These are phyloP conservation scores for Pseudomyrmex gracilis DNA, from an alignment of 1,140 invertebrate genomes.

Conservation along the genomic window DNA sequence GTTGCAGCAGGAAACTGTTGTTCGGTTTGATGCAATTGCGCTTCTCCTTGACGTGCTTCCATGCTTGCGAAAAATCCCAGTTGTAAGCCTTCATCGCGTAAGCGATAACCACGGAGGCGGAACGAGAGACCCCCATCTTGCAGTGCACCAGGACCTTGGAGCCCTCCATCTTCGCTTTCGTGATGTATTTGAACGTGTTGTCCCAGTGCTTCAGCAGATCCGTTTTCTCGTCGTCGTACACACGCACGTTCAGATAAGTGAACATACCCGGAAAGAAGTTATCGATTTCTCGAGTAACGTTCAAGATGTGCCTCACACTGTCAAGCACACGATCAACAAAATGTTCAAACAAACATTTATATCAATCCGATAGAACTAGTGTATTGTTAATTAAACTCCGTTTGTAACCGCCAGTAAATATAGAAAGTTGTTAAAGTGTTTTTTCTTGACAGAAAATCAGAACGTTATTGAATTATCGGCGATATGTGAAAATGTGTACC, in stretches of 20 bases:
- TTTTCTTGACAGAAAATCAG: not conserved
- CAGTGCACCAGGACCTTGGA: slow-evolving; percentile 98
- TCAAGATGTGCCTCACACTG: slow-evolving; percentile 97
- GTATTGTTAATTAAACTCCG: too few relatives aligned
- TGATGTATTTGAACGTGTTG: slow-evolving; percentile 98
- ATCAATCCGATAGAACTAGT: too few relatives aligned
- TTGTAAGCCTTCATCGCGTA: slow-evolving; percentile 99
- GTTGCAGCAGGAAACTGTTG: slow-evolving; percentile 95
- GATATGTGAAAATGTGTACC: slow-evolving; percentile 87
- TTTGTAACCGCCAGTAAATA: too few relatives aligned
- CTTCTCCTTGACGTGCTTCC: slow-evolving; percentile 95
- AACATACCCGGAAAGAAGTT: slow-evolving; percentile 99
- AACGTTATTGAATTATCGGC: not conserved
- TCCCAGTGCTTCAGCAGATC: slow-evolving; percentile 99
- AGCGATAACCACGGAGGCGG: slow-evolving; percentile 98
- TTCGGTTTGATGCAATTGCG: slow-evolving; percentile 98
- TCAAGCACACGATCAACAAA: slow-evolving; percentile 76
- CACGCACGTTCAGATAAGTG: slow-evolving; percentile 97
- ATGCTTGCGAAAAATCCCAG: slow-evolving; percentile 95
- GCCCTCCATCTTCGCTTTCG: slow-evolving; percentile 94
- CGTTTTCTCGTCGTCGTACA: slow-evolving; percentile 98
- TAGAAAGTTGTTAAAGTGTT: too few relatives aligned
- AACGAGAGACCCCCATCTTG: slow-evolving; percentile 99
- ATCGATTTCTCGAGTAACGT: slow-evolving; percentile 99
- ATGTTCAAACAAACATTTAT: too few relatives aligned